phyloP scores from a whole-genome alignment of 2,888 invertebrate genomes.

The Dryobota labecula region DNA sequence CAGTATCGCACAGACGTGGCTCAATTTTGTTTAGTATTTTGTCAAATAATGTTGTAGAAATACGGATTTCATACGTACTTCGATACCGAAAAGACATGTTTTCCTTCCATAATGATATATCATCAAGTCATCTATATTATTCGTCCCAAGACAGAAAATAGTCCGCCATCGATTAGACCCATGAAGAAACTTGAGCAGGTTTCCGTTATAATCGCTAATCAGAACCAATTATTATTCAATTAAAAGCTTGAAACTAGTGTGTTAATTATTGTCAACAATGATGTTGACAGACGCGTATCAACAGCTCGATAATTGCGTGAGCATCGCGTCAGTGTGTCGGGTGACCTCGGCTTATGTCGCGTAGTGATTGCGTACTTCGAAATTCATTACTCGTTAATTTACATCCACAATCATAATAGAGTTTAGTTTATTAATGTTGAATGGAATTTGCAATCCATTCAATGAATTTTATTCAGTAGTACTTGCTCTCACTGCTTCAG shows the following conservation, averaged over 20 bases:
- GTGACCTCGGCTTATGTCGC: not conserved
- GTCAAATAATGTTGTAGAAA: not conserved
- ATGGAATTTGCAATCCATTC: not conserved
- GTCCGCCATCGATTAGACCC: not conserved
- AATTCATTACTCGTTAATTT: constrained; percentile 35
- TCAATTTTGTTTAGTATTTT: not conserved
- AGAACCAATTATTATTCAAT: not conserved
- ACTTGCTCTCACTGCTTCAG: not conserved
- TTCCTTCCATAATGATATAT: not conserved
- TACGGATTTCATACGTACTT: not conserved
- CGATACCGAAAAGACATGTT: not conserved
- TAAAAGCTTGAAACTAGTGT: not conserved
- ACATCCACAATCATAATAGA: constrained; percentile 14
- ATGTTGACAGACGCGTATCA: not conserved
- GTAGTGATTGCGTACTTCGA: constrained; percentile 18
- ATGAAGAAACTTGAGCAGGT: not conserved
- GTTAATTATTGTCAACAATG: constrained; percentile 15
- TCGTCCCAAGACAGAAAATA: not conserved
- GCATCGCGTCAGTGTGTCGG: constrained; percentile 1
- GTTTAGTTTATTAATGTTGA: constrained; percentile 9
- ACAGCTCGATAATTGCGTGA: constrained; percentile 12
- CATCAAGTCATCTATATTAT: not conserved
- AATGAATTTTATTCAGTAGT: not conserved
- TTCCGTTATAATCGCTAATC: not conserved
- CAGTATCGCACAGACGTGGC: not conserved